Conservation (phyloP, 1,140 invertebrate species). For the Sinella curviseta region DNA sequence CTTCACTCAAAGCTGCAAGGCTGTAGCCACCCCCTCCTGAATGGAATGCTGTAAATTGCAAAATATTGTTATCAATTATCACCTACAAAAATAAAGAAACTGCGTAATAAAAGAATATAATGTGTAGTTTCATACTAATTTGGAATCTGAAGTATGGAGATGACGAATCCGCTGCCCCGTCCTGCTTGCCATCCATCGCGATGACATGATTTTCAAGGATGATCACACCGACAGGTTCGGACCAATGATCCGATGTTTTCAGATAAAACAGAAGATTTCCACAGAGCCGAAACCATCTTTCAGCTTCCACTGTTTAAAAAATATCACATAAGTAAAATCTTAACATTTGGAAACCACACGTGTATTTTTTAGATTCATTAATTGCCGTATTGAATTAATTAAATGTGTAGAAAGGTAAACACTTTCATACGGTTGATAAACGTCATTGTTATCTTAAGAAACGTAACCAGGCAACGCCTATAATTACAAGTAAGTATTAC, state of each 20-base stretch:
- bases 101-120: neutral
- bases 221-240: conserved; percentile 81
- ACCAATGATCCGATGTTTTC: conserved; percentile 83
- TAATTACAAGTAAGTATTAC: no score
- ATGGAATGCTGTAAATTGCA: conserved; percentile 43
- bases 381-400: conserved; percentile 20
- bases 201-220: conserved; percentile 82
- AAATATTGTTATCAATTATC: no score
- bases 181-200: conserved; percentile 63
- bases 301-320: conserved; percentile 80
- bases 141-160: neutral
- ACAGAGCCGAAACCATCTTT: conserved; percentile 85
- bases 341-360: neutral
- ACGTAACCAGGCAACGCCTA: no score
- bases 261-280: conserved; percentile 94
- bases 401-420: no score
- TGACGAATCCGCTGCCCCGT: conserved; percentile 52
- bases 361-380: conserved; percentile 26
- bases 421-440: no score
- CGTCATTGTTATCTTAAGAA: no score
- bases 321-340: conserved; percentile 47
- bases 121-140: neutral
- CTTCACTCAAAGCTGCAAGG: conserved; percentile 74
- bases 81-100: conserved; percentile 63
- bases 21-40: conserved; percentile 73